phyloP scores from a whole-genome alignment of 2,113 vertebrate genomes.

The Ailurus styani region DNA sequence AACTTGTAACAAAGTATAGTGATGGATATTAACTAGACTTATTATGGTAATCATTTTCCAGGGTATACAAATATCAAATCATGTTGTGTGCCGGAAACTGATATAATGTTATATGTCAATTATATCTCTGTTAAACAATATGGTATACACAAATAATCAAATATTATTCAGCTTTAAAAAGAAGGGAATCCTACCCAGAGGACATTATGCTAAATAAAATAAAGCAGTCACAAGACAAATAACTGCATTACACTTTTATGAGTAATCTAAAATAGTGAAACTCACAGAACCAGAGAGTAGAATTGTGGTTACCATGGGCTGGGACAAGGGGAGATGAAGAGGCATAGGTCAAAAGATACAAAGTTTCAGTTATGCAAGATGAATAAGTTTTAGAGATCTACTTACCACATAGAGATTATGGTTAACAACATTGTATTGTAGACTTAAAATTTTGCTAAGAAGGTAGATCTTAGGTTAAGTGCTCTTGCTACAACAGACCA shows the following conservation, averaged over 20 bases:
- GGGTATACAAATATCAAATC: neutral
- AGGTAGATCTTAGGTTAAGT: neutral
- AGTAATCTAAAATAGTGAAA: neutral
- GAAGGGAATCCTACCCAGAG: neutral
- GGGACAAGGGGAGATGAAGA: neutral
- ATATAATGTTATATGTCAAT: neutral
- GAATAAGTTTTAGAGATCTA: neutral
- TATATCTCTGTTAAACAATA: neutral
- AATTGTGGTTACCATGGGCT: neutral
- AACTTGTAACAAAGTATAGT: neutral
- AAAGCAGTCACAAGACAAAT: neutral
- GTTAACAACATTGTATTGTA: neutral
- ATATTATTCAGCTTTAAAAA: neutral
- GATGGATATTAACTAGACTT: neutral
- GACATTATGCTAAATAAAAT: neutral
- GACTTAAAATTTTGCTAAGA: neutral
- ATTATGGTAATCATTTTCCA: neutral
- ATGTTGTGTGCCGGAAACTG: neutral
- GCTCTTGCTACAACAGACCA: neutral
- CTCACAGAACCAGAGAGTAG: neutral
- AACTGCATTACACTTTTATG: neutral
- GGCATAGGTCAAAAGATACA: neutral
- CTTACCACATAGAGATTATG: no score
- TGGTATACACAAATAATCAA: neutral
- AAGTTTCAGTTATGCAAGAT: neutral